These are phyloP conservation scores for Cavia porcellus DNA, from an alignment of 2,113 vertebrate species.

Conservation along the genomic window DNA sequence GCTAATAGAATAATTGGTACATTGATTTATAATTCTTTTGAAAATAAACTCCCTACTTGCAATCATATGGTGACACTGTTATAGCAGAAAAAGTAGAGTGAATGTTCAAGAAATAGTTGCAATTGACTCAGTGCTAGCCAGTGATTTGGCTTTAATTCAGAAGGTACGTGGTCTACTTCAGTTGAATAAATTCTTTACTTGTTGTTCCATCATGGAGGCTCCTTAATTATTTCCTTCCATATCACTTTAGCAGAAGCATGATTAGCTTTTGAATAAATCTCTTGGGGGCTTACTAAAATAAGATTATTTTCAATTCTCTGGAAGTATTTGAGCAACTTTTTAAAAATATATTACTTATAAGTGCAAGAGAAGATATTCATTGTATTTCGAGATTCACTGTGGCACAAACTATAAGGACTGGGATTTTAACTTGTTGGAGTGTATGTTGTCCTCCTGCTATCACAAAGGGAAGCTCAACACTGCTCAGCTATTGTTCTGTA, in stretches of 20 bases:
- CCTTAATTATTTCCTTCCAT: neutral
- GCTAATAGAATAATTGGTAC: slow-evolving; percentile 73
- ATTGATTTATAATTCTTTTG: slow-evolving; percentile 57
- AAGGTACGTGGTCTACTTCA: neutral
- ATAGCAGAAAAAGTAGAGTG: neutral
- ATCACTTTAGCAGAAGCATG: neutral
- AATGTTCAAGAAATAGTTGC: slow-evolving; percentile 22
- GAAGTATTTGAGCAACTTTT: neutral
- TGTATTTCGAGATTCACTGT: neutral
- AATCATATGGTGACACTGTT: slow-evolving; percentile 49
- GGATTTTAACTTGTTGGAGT: neutral
- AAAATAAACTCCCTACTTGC: slow-evolving; percentile 48
- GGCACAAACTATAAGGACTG: neutral
- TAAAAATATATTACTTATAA: neutral
- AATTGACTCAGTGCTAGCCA: neutral
- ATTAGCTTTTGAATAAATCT: neutral
- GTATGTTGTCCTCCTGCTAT: neutral
- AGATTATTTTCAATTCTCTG: neutral
- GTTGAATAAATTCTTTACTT: neutral
- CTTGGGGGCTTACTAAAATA: neutral
- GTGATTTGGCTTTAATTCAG: slow-evolving; percentile 46
- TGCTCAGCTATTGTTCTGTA: neutral
- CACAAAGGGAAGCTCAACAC: neutral
- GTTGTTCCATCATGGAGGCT: neutral
- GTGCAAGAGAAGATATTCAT: neutral